A percentile compares a stretch with the other conserved stretches of the same genome.
Conservation (phyloP, 1,140 invertebrate genomes). For the Apis florea region DNA sequence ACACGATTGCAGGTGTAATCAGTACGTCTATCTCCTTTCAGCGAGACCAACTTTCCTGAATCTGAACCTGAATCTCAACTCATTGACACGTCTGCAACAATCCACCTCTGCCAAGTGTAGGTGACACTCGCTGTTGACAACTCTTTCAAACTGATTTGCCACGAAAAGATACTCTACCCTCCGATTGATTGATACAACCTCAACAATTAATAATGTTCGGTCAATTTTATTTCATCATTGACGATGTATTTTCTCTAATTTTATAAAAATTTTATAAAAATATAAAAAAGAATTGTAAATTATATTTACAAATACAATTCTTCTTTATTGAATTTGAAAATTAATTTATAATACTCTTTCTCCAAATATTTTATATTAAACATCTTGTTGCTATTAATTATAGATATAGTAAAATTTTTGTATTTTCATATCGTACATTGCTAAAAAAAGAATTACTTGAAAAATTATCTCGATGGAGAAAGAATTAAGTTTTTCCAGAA, state of each 20-base stretch:
- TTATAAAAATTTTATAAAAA: not conserved
- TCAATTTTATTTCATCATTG: too few species aligned
- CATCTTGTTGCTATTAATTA: not conserved
- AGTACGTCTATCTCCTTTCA: conserved; percentile 85
- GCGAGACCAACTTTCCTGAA: conserved; percentile 97
- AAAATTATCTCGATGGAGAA: not conserved
- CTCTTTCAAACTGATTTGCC: conserved; percentile 66
- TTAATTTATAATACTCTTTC: not conserved
- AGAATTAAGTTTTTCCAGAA: not conserved
- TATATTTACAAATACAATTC: not conserved
- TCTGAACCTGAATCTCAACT: conserved; percentile 95
- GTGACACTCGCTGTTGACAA: conserved; percentile 72
- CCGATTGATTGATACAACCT: not conserved
- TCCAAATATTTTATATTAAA: not conserved
- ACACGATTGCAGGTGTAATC: conserved; percentile 66
- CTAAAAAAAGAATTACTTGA: not conserved
- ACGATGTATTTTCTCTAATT: too few species aligned
- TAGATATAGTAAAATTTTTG: not conserved
- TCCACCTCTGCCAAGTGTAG: conserved; percentile 83
- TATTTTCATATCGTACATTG: too few species aligned
- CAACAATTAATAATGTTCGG: not conserved
- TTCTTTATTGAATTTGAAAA: not conserved
- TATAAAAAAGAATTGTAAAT: not conserved
- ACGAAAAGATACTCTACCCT: not conserved
- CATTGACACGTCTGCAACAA: conserved; percentile 91